Evolutionary conservation across 2,888 invertebrate genomes (phyloP).

Genomic region (Catocala sponsa): DNA sequence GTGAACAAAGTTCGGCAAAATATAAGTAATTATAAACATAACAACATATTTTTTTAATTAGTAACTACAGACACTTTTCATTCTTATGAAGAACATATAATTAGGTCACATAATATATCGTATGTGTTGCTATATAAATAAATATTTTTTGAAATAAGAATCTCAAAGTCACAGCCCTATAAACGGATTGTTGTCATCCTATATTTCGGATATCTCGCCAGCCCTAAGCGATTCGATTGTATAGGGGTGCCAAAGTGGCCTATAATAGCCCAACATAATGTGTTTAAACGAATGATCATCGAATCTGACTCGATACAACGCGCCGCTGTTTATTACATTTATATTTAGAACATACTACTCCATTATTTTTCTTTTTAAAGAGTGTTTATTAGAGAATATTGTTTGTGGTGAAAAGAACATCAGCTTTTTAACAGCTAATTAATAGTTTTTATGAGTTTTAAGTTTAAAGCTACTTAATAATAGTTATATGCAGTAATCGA

Average conservation of each 20-base stretch:
- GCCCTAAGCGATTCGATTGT: constrained; percentile 40
- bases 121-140: no score
- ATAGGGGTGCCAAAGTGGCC: constrained; percentile 60
- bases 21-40: no score
- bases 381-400: constrained; percentile 41
- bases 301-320: constrained; percentile 45
- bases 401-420: constrained; percentile 26
- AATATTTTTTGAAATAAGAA: no score
- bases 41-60: no score
- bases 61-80: no score
- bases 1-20: no score
- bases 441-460: constrained; percentile 16
- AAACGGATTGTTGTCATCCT: constrained; percentile 19
- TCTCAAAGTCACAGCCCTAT: constrained; percentile 9
- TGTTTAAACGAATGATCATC: constrained; percentile 57
- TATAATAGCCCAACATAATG: constrained; percentile 55
- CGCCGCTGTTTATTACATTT: constrained; percentile 42
- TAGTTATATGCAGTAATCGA: no score
- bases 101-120: no score
- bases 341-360: constrained; percentile 42
- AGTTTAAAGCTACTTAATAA: no score
- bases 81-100: no score
- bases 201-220: constrained; percentile 21
- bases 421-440: constrained; percentile 34
- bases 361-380: constrained; percentile 44